Base-by-base conservation (phyloP, 2,888 invertebrate species). In the Clunio marinus region DNA sequence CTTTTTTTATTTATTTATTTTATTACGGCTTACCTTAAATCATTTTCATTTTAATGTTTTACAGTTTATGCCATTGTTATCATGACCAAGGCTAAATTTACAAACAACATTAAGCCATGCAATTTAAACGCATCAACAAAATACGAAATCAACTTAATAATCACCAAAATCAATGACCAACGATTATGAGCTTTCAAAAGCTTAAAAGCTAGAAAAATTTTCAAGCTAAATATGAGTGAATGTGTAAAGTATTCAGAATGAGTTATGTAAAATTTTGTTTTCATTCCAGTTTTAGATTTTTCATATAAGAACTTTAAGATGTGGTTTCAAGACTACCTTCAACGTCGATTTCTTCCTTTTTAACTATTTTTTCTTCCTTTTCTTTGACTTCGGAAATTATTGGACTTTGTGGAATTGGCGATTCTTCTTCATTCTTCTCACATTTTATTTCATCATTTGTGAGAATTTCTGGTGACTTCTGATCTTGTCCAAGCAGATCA, bases 401-500 rank as follows among this genome's bases (percentile, higher is more conserved):
- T 32, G 32, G 8, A 32, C 8, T 13, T 59, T 24, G 15, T 58
- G n/a, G n/a, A n/a, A n/a, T 8, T 22, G 15, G 7, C 4, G 24
- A 55, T 7, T 20, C 10, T 13, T 55, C 15, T 55, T 55, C 15
- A 24, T 4, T 55, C 3, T 13, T 3, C 20, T 10, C 20, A 5
- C 2, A 5, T 20, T 17, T 5, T 55, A 15, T 13, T 58, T 58
- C 15, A 13, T n/a, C 8, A 3, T 51, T 35, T 2, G 5, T 28
- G 13, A 28, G 20, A 20, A 24, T 20, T 51, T 58, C 15, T 27
- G 20, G 51, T 7, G 17, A 10, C 63, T 13, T 68, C 81, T 35
- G 68, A 70, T 76, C 84, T 75, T 84, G 81, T 74, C 83, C 83
- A 70, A 86, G 79, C 73, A 88, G 86, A 77, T 88, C 87, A 72